phyloP scores from a whole-genome alignment of 2,113 vertebrate genomes.

The Sapajus apella region DNA sequence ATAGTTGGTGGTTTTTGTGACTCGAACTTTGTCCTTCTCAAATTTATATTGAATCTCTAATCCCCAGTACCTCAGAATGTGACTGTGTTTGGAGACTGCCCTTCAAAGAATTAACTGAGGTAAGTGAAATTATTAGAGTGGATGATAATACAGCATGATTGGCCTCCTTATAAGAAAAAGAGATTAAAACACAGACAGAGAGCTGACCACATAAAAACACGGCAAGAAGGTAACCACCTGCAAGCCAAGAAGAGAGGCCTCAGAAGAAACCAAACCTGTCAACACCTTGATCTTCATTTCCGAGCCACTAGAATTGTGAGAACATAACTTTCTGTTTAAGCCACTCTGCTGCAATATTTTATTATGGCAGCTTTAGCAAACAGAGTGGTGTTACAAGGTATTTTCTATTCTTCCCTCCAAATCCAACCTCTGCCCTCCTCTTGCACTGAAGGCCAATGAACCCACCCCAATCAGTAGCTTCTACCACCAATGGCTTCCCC shows the following conservation, averaged over 20 bases:
- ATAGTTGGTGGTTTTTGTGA: background rate
- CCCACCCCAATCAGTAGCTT: fast-evolving
- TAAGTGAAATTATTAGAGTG: background rate
- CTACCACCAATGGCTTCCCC: background rate
- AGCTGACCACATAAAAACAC: too few relatives aligned
- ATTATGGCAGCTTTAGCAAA: background rate
- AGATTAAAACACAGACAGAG: background rate
- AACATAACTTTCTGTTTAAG: background rate
- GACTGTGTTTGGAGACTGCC: too few relatives aligned
- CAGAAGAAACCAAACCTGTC: background rate
- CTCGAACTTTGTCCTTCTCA: background rate
- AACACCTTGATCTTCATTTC: background rate
- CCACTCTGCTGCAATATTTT: background rate
- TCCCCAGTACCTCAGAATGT: background rate
- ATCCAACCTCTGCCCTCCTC: background rate
- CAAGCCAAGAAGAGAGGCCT: background rate
- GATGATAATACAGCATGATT: background rate
- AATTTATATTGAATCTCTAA: background rate
- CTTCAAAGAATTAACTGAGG: background rate
- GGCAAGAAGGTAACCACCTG: background rate
- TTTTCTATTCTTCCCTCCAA: background rate
- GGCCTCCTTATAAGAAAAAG: background rate
- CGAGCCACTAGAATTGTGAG: background rate
- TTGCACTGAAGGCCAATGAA: background rate
- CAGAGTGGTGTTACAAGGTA: background rate